Conservation (phyloP, 2,797 vertebrate genomes). For the Pyrocephalus nanus region DNA sequence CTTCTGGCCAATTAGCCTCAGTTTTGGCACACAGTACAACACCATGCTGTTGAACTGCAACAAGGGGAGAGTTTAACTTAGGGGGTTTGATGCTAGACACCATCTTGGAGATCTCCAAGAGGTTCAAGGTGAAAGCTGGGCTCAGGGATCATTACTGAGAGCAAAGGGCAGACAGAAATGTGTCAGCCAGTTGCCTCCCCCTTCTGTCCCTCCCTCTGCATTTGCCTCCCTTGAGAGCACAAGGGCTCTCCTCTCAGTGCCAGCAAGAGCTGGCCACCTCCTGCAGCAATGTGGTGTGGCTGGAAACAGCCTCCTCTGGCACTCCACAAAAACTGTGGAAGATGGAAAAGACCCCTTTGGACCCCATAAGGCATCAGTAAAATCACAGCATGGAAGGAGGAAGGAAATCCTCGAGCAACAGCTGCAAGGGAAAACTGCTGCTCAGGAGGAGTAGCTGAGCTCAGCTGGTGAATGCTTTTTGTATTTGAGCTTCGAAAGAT, state of each 20-base stretch:
- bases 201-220: not conserved
- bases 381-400: not conserved
- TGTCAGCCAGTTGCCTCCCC: not conserved
- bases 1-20: slow-evolving; percentile 95
- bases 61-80: not conserved
- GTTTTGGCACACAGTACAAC: slow-evolving; percentile 96
- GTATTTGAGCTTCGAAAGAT: not conserved
- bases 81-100: not conserved
- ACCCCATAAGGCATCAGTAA: not conserved
- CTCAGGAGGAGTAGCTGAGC: not conserved
- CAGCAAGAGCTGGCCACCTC: not conserved
- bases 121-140: not conserved
- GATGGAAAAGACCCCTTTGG: not conserved
- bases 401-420: not conserved
- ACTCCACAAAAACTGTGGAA: not conserved
- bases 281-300: not conserved
- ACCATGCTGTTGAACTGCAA: slow-evolving; percentile 97
- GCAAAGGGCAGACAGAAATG: not conserved
- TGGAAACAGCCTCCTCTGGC: not conserved
- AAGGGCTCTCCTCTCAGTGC: too few species aligned
- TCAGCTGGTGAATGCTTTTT: not conserved
- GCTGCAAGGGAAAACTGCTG: not conserved
- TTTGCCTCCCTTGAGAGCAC: not conserved
- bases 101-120: not conserved
- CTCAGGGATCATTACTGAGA: not conserved